Evolutionary conservation across 2,797 vertebrate species (phyloP), one percentile per base, ranked within the genome.

Genomic region (Craterocephalus amniculus): DNA sequence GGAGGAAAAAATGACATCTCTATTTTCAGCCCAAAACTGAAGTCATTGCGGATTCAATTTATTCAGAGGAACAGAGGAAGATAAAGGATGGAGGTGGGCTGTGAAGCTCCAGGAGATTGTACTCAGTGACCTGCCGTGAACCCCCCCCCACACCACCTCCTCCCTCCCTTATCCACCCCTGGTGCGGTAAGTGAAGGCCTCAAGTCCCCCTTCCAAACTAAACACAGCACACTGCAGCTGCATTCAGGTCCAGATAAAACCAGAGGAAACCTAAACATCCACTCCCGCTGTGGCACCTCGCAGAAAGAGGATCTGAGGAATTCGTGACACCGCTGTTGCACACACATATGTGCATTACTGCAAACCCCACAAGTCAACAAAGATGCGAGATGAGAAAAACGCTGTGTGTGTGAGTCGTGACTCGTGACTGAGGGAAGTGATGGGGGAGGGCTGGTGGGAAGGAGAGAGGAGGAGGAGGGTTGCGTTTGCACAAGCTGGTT

Each of bases 391-490:
- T 2, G 20, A 27, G 9, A 34, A 34, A 34, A 45, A 86, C 63
- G 74, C 78, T 79, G 81, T 55, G 36, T 82, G 77, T 77, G 76
- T 74, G 84, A 88, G 88, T 90, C 85, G 85, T 90, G 91, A 92
- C 89, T 91, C 85, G 85, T 90, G 92, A 93, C 89, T 81, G 88
- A 79, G 85, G 71, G 72, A 78, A 85, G n/a, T 20, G 68, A 75
- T 38, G 79, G 73, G 82, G 83, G 88, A 80, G 85, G 81, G 81
- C 38, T 34, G 48, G 57, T 61, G 76, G 58, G 77, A 81, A 76
- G 80, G 75, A 70, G 72, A 51, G 68, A 32, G 81, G 61, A 79
- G 88, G 85, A 83, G 83, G 87, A 48, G 61, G 81, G 70, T 34
- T 63, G 54, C 48, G 65, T 38, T 52, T 4, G n/a, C 57, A 76